Evolutionary conservation across 2,113 vertebrate genomes (phyloP), one percentile per base, ranked within the genome.

Genomic region (Dryoscopus gambensis): DNA sequence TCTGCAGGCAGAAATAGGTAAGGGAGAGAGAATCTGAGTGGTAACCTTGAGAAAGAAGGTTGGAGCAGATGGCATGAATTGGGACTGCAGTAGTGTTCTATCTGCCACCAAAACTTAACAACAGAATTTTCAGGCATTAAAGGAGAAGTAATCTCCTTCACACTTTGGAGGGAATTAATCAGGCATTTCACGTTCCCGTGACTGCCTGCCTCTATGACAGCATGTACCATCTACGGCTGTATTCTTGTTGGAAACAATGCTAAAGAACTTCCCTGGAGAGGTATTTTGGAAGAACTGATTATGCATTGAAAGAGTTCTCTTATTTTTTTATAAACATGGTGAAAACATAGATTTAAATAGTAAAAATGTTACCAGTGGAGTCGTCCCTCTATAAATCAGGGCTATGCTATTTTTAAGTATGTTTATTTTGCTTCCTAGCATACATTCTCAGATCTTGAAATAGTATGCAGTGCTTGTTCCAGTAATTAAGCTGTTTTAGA

Each of bases 371-470:
- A 75, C 39, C 0, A 1, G 47, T 71, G 31, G 31, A 83, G 24
- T 42, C 31, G 13, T 77, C 18, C 25, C 11, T 77, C 23, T 57
- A 83, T 27, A 86, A 53, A 55, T 53, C n/a, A 57, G 37, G n/a
- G 31, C 53, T 62, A 35, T 24, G 9, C 50, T 93, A 53, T 80
- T 90, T 79, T n/a, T 77, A 77, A 65, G 25, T 68, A 56, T 46
- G 75, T 88, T 96, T 80, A 69, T 85, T 94, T 91, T 90, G 59
- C 69, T 86, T 86, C 33, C n/a, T 69, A 83, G 82, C 63, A 49
- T 50, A 40, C 44, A 19, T 49, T 83, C n/a, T 59, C 31, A 53
- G 57, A 46, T 60, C 70, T 23, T 42, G 15, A 80, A 80, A 42
- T 24, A 21, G 59, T 19, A 69, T 49, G 53, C 33, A 80, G 59